Conservation (phyloP, 2,113 vertebrate genomes). For the Myocastor coypus region DNA sequence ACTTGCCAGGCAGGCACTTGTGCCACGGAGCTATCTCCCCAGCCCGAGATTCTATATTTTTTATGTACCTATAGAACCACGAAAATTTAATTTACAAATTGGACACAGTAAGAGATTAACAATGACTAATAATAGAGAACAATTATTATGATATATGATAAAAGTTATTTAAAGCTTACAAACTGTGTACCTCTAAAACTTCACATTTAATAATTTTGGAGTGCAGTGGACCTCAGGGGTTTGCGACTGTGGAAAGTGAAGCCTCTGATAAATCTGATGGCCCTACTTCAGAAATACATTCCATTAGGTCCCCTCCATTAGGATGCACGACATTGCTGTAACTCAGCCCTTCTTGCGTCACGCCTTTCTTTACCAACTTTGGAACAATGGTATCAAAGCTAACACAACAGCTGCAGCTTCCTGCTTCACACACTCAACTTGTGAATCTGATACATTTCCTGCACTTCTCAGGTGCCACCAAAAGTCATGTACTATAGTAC, state of each 20-base stretch:
- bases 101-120: neutral
- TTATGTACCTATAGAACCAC: neutral
- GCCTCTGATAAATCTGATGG: neutral
- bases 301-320: neutral
- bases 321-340: neutral
- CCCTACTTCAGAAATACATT: neutral
- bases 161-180: neutral
- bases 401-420: neutral
- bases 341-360: neutral
- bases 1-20: too few species aligned
- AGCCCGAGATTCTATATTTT: neutral
- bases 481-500: neutral
- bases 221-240: neutral
- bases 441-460: neutral
- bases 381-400: neutral
- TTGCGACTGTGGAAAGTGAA: neutral
- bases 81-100: neutral
- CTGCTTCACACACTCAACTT: neutral
- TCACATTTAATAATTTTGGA: neutral
- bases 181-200: neutral
- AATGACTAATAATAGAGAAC: neutral
- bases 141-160: neutral
- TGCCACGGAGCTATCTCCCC: too few species aligned
- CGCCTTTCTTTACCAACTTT: neutral
- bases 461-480: neutral